phyloP scores from a whole-genome alignment of 2,113 vertebrate species.

The Noturus placidus region DNA sequence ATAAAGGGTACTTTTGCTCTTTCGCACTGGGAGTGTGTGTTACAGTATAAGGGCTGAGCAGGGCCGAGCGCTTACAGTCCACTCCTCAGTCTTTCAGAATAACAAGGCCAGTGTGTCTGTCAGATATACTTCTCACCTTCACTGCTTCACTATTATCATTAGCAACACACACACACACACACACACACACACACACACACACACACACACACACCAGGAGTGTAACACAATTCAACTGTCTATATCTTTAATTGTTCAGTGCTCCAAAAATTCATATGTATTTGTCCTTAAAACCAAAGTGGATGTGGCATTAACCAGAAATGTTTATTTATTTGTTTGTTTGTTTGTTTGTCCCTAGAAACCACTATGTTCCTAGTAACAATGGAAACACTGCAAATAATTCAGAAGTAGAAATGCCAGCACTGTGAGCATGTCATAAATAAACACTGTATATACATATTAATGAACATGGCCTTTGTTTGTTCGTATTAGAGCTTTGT shows the following conservation, averaged over 20 bases:
- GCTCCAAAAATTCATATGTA: not conserved
- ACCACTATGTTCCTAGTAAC: not conserved
- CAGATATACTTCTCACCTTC: constrained; percentile 54
- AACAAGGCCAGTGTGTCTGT: constrained; percentile 48
- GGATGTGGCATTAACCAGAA: not conserved
- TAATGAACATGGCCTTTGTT: not conserved
- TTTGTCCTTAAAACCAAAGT: not conserved
- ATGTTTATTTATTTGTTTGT: not conserved
- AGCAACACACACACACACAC: not conserved
- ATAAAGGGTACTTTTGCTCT: not conserved
- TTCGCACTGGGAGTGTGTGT: not conserved
- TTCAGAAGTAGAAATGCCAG: not conserved
- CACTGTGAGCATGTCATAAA: not conserved
- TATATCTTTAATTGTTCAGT: not conserved
- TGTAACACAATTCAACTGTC: not conserved
- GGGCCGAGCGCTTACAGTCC: not conserved
- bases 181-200: constrained; percentile 1
- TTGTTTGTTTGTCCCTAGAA: not conserved
- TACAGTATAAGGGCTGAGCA: not conserved
- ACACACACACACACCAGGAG: not conserved
- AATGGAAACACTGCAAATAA: not conserved
- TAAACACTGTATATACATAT: not conserved
- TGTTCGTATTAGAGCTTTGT: not conserved
- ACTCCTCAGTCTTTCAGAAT: not conserved
- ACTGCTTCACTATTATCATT: constrained; percentile 41